phyloP scores from a whole-genome alignment of 2,888 invertebrate species.

The Cantharis lateralis region DNA sequence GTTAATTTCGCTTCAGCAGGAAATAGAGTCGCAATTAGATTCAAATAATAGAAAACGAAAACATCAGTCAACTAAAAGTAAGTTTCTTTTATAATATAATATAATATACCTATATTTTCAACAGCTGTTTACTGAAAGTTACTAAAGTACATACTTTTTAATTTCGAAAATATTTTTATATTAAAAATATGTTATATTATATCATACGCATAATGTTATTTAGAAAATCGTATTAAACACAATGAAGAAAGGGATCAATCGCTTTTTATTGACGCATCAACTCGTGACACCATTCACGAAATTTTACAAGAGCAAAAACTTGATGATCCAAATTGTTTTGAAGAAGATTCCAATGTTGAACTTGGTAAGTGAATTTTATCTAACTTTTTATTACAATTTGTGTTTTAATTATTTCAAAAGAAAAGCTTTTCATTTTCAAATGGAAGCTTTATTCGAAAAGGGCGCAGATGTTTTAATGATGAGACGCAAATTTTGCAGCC shows the following conservation, averaged over 20 bases:
- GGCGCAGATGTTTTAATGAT: too few species aligned
- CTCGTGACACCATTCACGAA: constrained; percentile 54
- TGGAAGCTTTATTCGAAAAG: too few species aligned
- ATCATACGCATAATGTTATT: background rate
- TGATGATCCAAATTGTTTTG: constrained; percentile 43
- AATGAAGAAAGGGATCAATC: constrained; percentile 12
- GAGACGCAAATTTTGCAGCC: too few species aligned
- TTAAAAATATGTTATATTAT: too few species aligned
- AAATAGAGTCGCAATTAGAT: constrained; percentile 84
- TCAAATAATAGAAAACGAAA: constrained; percentile 59
- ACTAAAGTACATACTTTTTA: background rate
- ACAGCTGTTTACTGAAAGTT: background rate
- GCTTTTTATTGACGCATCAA: constrained; percentile 57
- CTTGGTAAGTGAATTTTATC: constrained; percentile 46
- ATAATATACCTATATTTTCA: background rate
- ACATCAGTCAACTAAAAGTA: background rate
- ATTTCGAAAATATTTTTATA: background rate
- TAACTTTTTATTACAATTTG: background rate
- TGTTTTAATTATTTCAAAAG: background rate
- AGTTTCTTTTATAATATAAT: background rate
- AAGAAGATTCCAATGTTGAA: constrained; percentile 37
- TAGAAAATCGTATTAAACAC: background rate
- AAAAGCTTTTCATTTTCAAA: too few species aligned
- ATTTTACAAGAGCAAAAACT: constrained; percentile 48
- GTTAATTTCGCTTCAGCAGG: constrained; percentile 78